Evolutionary conservation across 2,797 vertebrate species (phyloP), one percentile per base, ranked within the genome.

Genomic region (Manis pentadactyla): DNA sequence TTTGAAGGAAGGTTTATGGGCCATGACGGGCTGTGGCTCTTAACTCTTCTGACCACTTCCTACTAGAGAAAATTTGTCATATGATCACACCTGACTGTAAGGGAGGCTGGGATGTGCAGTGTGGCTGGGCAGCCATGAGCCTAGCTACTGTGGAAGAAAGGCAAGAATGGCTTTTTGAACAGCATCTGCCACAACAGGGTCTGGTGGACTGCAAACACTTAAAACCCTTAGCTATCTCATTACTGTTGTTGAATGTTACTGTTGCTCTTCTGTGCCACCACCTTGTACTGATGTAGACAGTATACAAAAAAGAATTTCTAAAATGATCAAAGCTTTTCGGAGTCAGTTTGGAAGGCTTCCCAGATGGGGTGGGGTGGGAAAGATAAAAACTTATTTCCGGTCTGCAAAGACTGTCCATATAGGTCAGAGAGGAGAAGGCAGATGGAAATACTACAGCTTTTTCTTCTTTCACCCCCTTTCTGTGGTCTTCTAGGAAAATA

Each of bases 401-500:
- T 61, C 27, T 69, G 17, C 53, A 34, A 86, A 87, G 39, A 74
- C 42, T 85, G 4, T 59, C 39, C 4, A 3, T 29, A 1, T 55
- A 66, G 73, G 39, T 69, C 51, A 55, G 59, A 83, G 42, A 69
- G 13, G 51, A 89, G 42, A 34, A 87, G 42, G 39, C 78, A 82
- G 57, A 34, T 34, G 29, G 46, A 37, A 78, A 25, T 29, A 18
- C 42, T 78, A 2, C 2, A 13, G 17, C 8, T 88, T 19, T 82
- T 69, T 82, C 55, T 64, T 21, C 27, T 17, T 37, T 17, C 5
- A n/a, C 25, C 6, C 5, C 66, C 46, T 34, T 63, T 87, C 4
- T 66, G 71, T 34, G 1, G 0, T 61, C 42, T 57, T 7, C 95
- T 34, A 99, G 99, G 99, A 99, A 98, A 99, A 99, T 97, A 99